Percentiles rank a stretch among this genome's conserved stretches.
Evolutionary conservation across 2,797 vertebrate species (phyloP).

Genomic region (Scyliorhinus canicula): DNA sequence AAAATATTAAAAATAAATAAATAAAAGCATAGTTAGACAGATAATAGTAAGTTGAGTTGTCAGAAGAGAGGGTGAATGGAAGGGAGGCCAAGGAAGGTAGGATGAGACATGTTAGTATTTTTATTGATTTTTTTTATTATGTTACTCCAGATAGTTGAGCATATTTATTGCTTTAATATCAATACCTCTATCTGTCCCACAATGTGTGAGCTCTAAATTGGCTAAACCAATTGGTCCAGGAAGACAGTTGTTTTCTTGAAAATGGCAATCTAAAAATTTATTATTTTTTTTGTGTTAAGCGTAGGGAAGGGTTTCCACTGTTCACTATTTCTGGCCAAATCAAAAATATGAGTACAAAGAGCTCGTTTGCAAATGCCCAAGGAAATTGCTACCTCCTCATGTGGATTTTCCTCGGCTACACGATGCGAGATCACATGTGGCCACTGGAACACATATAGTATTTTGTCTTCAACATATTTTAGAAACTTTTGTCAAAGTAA

Average conservation of each 20-base stretch:
- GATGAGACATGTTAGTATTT: neutral
- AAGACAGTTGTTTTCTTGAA: neutral
- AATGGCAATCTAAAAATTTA: neutral
- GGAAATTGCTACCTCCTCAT: neutral
- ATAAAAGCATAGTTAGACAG: neutral
- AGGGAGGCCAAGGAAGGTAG: neutral
- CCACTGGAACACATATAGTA: slow-evolving; percentile 6
- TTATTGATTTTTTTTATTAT: neutral
- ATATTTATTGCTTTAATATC: neutral
- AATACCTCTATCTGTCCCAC: neutral
- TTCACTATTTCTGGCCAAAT: neutral
- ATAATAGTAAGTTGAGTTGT: neutral
- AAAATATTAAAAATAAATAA: neutral
- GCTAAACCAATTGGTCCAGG: neutral
- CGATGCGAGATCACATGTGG: neutral
- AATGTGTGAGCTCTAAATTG: neutral
- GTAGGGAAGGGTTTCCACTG: neutral
- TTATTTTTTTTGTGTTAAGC: neutral
- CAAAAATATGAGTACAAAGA: slow-evolving; percentile 2
- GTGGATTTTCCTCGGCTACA: neutral
- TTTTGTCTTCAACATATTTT: slow-evolving; percentile 8
- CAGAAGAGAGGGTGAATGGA: neutral
- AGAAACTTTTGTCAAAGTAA: neutral
- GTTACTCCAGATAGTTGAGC: neutral
- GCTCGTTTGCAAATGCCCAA: neutral